Percentiles rank a stretch among this genome's conserved stretches.
These are phyloP conservation scores for Nettapus auritus DNA, from an alignment of 2,113 vertebrate species.

Conservation along the genomic window DNA sequence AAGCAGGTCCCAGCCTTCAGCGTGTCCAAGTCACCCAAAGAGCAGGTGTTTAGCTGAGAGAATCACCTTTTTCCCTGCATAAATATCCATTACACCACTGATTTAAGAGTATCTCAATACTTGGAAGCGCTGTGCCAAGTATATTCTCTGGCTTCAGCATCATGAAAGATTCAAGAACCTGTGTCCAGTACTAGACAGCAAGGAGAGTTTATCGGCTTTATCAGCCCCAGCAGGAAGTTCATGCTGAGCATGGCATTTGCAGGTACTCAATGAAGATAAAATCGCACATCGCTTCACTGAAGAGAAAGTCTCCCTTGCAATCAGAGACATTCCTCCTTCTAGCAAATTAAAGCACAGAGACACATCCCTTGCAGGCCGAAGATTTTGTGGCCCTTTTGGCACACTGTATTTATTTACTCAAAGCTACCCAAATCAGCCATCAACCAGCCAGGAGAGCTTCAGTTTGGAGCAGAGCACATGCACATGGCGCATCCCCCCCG, in stretches of 20 bases:
- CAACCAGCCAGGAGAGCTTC: neutral
- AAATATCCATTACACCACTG: neutral
- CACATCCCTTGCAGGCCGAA: rapidly evolving
- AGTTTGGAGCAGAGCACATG: neutral
- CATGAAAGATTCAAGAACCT: neutral
- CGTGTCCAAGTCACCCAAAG: neutral
- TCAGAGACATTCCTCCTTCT: neutral
- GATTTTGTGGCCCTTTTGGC: neutral
- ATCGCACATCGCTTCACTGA: neutral
- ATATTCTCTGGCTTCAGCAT: neutral
- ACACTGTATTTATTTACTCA: neutral
- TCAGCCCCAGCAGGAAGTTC: neutral
- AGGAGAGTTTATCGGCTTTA: neutral
- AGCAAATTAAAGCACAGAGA: neutral
- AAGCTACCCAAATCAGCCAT: neutral
- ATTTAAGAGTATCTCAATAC: neutral
- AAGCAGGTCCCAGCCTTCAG: neutral
- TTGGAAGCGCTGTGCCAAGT: neutral
- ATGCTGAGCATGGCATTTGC: neutral
- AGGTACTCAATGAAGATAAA: neutral
- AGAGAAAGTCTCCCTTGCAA: neutral
- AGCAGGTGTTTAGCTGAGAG: neutral
- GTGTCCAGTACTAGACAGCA: neutral
- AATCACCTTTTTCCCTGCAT: neutral
- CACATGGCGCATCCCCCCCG: rapidly evolving